phyloP scores from a whole-genome alignment of 2,113 vertebrate genomes.

The Syngnathoides biaculeatus region DNA sequence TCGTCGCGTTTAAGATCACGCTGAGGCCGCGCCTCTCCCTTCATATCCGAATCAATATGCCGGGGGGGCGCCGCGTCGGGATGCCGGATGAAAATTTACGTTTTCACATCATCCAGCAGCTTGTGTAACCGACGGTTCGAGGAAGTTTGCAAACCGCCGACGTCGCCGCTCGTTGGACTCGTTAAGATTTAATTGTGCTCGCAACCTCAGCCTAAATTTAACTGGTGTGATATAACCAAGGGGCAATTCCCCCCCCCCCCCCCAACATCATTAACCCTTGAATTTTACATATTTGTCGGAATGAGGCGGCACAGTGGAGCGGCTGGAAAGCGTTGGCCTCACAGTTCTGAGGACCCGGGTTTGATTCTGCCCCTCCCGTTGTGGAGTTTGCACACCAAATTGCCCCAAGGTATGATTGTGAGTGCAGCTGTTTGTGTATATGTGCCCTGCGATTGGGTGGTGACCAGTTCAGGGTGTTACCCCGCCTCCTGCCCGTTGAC shows the following conservation, averaged over 20 bases:
- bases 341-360: too few relatives aligned
- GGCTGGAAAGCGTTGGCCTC: too few relatives aligned
- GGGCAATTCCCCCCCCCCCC: not conserved
- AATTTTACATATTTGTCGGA: not conserved
- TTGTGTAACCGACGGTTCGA: slow-evolving; percentile 26
- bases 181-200: slow-evolving; percentile 27
- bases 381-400: too few relatives aligned
- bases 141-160: slow-evolving; percentile 24
- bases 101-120: slow-evolving; percentile 40
- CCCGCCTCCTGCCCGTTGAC: too few relatives aligned
- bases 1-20: slow-evolving; percentile 69
- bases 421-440: too few relatives aligned
- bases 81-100: slow-evolving; percentile 52
- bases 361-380: too few relatives aligned
- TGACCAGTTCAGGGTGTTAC: too few relatives aligned
- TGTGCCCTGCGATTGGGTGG: too few relatives aligned
- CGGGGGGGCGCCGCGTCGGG: slow-evolving; percentile 46
- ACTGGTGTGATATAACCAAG: not conserved
- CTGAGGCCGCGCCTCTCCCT: slow-evolving; percentile 58
- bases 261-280: not conserved
- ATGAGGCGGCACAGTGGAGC: too few relatives aligned
- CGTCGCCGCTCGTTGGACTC: slow-evolving; percentile 20
- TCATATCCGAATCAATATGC: slow-evolving; percentile 67
- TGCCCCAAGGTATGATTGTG: too few relatives aligned
- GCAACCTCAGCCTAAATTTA: not conserved